Conservation (phyloP, 2,888 invertebrate genomes). For the Dusona sp. region DNA sequence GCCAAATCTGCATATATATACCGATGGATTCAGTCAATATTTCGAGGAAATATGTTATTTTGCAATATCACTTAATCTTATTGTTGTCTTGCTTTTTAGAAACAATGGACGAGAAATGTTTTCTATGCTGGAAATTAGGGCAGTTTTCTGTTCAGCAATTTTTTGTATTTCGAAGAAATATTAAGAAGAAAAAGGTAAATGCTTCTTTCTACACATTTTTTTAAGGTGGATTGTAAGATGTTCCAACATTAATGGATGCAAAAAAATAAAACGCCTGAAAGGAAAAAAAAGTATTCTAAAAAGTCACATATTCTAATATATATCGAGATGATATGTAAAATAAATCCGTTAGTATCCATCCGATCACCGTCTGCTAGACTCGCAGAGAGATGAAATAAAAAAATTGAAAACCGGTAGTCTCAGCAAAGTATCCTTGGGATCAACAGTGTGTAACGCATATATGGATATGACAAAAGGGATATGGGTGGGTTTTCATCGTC, state of each 20-base stretch:
- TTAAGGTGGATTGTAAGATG: neutral
- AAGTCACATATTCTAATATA: neutral
- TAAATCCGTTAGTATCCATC: conserved; percentile 74
- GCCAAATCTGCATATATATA: conserved; percentile 46
- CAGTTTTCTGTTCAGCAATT: neutral
- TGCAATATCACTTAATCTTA: neutral
- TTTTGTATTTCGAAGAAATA: neutral
- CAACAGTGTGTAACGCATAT: conserved; percentile 17
- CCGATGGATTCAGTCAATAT: neutral
- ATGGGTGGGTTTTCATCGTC: conserved; percentile 37
- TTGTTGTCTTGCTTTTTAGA: neutral
- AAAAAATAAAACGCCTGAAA: neutral
- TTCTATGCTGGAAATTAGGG: neutral
- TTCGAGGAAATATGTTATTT: neutral
- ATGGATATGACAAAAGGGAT: conserved; percentile 16
- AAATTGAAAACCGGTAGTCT: conserved; percentile 28
- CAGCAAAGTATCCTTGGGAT: conserved; percentile 13
- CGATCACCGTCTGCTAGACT: conserved; percentile 64
- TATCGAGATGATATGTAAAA: conserved; percentile 19
- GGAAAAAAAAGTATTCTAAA: neutral
- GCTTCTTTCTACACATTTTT: neutral
- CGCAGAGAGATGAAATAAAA: conserved; percentile 34
- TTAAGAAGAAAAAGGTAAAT: neutral
- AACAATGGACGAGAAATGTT: neutral
- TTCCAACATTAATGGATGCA: too few species aligned